Base-by-base conservation (phyloP, 2,113 vertebrate genomes). In the Forbesichthys papilliferus region DNA sequence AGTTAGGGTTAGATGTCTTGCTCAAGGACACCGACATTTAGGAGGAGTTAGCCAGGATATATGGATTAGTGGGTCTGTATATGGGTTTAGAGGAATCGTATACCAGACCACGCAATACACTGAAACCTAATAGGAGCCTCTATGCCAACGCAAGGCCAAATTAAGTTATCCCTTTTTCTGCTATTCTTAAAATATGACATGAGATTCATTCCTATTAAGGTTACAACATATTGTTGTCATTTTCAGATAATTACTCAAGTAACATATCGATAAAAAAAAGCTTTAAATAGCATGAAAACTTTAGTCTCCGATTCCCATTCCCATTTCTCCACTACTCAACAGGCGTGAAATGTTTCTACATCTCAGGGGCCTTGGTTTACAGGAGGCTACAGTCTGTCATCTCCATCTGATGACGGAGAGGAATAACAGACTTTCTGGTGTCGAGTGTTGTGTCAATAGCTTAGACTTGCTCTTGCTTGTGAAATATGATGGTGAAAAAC, bases 21-120 rank as follows among this genome's bases (percentile, higher is more conserved):
- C 27, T 27, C 27, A 27, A 27, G 27, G 27, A 27, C 27, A 27
- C 27, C 27, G 27, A 27, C 27, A 2, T 2, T 27, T 27, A 27
- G 2, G 27, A 27, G 27, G 27, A 27, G 27, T 27, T 27, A 27
- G 27, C 27, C 2, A 2, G 27, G 27, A 27, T 27, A 27, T 27
- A 27, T 27, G 27, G 27, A 27, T 27, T 27, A 2, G 27, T 27
- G 27, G 27, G 27, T 27, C 27, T 27, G 27, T 27, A 27, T 27
- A 27, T 73, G 64, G 73, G 49, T 69, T 61, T 74, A 80, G 68
- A 77, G 27, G 62, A 42, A 53, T 55, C 49, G 66, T 33, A 49
- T 27, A 67, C 57, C 36, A 48, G 66, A 42, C 51, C 46, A 18
- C 47, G 14, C 34, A 12, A 58, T 46, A 59, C 58, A 51, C 16